These are phyloP conservation scores for Laothoe populi DNA, from an alignment of 2,888 invertebrate genomes.

Conservation along the genomic window DNA sequence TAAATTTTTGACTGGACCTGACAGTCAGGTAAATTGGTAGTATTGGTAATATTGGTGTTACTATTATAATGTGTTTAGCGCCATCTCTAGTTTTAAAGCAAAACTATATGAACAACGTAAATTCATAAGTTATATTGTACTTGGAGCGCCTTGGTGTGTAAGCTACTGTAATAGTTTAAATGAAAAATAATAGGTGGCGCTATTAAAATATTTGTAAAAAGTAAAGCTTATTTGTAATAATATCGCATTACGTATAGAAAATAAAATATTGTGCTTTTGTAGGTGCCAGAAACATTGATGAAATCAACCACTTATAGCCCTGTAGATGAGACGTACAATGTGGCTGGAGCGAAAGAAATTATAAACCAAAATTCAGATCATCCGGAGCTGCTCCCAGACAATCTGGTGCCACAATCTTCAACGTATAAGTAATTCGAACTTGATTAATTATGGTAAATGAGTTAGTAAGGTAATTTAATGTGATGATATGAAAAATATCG, in stretches of 20 bases:
- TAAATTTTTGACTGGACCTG: too few species aligned
- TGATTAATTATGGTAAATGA: background rate
- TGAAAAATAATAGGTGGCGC: background rate
- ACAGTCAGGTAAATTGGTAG: too few species aligned
- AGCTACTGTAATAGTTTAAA: background rate
- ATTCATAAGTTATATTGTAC: background rate
- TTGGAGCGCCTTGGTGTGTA: background rate
- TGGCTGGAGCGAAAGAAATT: conserved; percentile 37
- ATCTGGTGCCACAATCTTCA: conserved; percentile 56
- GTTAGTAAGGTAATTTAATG: too few species aligned
- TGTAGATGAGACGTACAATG: conserved; percentile 45
- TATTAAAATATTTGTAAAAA: background rate
- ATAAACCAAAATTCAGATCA: conserved; percentile 37
- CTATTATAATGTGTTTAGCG: background rate
- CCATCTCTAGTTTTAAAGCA: background rate
- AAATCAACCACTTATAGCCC: conserved; percentile 58
- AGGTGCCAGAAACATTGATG: conserved; percentile 66
- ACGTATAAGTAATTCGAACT: conserved; percentile 41
- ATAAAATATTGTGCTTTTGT: background rate
- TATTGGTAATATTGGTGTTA: conserved; percentile 21
- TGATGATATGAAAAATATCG: too few species aligned
- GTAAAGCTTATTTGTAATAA: too few species aligned
- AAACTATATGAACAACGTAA: background rate
- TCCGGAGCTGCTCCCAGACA: conserved; percentile 54
- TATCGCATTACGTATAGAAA: too few species aligned